Evolutionary conservation across 53 echinoderm and acorn worm species (phyloP), one percentile per base, ranked within the genome.

Genomic region (Holothuria scabra): DNA sequence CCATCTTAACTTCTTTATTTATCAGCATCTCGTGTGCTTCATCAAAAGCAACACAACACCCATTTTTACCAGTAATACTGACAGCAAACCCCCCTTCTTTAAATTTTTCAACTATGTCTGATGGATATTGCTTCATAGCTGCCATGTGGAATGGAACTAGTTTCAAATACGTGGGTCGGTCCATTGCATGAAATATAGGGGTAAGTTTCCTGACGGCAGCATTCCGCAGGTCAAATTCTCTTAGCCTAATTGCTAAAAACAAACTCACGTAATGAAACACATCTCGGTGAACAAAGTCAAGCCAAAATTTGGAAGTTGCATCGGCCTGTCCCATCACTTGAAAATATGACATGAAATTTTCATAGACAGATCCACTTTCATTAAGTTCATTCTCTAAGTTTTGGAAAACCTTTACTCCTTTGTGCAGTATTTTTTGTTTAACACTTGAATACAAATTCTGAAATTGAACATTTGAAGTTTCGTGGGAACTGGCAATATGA

Each of bases 21-120:
- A 92, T 89, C 11, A 86, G 9, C 89, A 92, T 92, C 33, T 92
- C 92, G 63, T 92, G 92, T 1, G 86, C 82, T 31, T 89, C 89
- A 84, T 89, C 88, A 5, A 89, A 55, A 11, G 84, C n/a, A n/a
- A n/a, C 92, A 79, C 86, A 86, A 7, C 49, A 63, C 28, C 76
- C 83, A 79, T 44, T 65, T 32, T 33, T 56, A 21, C 92, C 89
- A 46, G 89, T n/a, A n/a, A n/a, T n/a, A n/a, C n/a, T n/a, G n/a
- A n/a, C n/a, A n/a, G n/a, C n/a, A 16, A 69, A n/a, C n/a, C n/a
- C 81, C 16, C 89, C 92, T 74, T 88, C 87, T 48, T 83, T 34
- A 60, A 88, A 71, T 28, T 88, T 52, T 52, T 74, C 23, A 48
- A 75, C 12, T 14, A 88, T 74, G 41, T 83, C 71, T 12, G 11